A percentile compares a stretch with the other conserved stretches of the same genome.
Evolutionary conservation across 1,140 invertebrate species (phyloP).

Genomic region (Drosophila quadrilineata): DNA sequence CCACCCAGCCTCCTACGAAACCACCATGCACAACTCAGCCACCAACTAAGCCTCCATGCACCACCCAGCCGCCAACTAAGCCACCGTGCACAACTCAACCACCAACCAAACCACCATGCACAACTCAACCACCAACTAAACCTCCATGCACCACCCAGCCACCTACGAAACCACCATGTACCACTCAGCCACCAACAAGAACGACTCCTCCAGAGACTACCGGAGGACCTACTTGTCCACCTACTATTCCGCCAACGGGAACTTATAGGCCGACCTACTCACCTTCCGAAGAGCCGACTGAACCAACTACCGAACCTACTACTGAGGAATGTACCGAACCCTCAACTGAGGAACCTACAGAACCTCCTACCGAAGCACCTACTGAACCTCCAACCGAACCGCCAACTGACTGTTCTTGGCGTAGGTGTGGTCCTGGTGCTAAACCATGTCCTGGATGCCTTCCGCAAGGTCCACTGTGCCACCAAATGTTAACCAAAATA

Average conservation of each 20-base stretch:
- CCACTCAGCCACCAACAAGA: not conserved
- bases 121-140: not conserved
- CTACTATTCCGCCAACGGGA: not conserved
- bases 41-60: not conserved
- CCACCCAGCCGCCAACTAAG: not conserved
- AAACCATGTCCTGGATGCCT: too few relatives aligned
- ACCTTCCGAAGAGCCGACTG: not conserved
- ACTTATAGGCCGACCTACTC: too few relatives aligned
- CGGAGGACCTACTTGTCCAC: slow-evolving; percentile 6
- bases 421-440: not conserved
- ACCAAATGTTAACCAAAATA: too few relatives aligned
- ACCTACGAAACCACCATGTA: not conserved
- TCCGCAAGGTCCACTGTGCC: too few relatives aligned
- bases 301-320: not conserved
- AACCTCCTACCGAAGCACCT: not conserved
- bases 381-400: not conserved
- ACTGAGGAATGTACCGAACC: not conserved
- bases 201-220: not conserved
- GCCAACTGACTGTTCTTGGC: not conserved
- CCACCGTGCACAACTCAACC: not conserved
- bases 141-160: not conserved
- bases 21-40: not conserved
- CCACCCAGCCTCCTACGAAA: not conserved
- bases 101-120: not conserved
- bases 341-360: not conserved